These are phyloP conservation scores for Drosophila ercepeae DNA, from an alignment of 1,140 invertebrate species.

Conservation along the genomic window DNA sequence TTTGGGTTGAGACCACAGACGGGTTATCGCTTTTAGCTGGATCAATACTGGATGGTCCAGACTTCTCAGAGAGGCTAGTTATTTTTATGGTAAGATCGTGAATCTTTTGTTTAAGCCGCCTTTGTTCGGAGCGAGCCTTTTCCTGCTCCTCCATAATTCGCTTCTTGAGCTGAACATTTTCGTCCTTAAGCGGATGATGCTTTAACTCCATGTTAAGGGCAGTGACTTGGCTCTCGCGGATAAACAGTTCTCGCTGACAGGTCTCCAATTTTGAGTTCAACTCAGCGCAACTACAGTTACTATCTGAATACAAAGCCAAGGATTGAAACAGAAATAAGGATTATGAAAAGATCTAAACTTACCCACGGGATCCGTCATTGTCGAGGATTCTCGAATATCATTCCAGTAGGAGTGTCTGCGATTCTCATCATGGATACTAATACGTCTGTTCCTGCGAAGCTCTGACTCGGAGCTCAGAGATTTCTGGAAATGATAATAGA, in stretches of 20 bases:
- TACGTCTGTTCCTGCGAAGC: constrained; percentile 40
- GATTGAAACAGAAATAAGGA: not conserved
- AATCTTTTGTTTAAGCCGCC: constrained; percentile 53
- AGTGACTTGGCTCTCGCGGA: constrained; percentile 60
- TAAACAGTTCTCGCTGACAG: constrained; percentile 53
- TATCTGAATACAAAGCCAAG: constrained; percentile 17
- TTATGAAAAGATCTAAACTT: not conserved
- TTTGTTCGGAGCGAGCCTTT: constrained; percentile 49
- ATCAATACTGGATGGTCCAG: not conserved
- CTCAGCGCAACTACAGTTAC: constrained; percentile 52
- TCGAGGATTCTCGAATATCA: constrained; percentile 41
- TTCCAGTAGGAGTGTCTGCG: constrained; percentile 67
- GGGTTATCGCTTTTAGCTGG: not conserved
- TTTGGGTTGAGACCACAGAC: not conserved
- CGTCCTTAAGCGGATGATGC: constrained; percentile 65
- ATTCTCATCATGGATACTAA: constrained; percentile 57
- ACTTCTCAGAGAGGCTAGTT: constrained; percentile 11
- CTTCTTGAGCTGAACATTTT: constrained; percentile 63
- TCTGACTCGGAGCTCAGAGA: constrained; percentile 45
- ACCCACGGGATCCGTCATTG: constrained; percentile 67
- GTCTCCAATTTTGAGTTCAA: constrained; percentile 51
- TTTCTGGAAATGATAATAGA: constrained; percentile 22
- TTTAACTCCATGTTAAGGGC: constrained; percentile 59
- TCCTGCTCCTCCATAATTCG: constrained; percentile 58
- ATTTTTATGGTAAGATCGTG: constrained; percentile 44